Base-by-base conservation (phyloP, 1,140 invertebrate species). In the Probaryconus sp. region DNA sequence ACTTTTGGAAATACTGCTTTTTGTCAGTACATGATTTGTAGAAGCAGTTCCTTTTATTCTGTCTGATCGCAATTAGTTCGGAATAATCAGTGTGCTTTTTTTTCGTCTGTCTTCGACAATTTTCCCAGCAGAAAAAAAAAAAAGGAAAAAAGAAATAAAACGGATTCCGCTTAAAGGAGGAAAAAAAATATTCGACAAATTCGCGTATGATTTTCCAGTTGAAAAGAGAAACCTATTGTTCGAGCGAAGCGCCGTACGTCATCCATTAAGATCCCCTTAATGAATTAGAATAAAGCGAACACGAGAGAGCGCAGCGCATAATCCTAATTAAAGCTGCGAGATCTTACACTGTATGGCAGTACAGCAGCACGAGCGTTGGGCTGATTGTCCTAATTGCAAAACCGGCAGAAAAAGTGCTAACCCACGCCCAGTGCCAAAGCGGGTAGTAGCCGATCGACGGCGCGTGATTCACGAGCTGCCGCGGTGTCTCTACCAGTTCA, bases 371-470 rank as follows among this genome's bases (percentile, higher is more conserved):
- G 67, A 76, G 55, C 65, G 60, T 65, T 37, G 45, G 42, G 55
- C 67, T 70, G 73, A 76, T 76, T 76, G 73, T 71, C 67, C 73
- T 76, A 76, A 76, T 76, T 76, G 73, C 73, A 71, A 50, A 68
- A 63, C 67, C 60, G 43, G 24, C 17, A 35, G 37, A 56, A 76
- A 76, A 71, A 76, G 48, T 51, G 48, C 42, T 56, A 71, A 71
- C 61, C 73, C 61, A 71, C 67, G 67, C 61, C 73, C 67, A 67
- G 43, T 14, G 33, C 60, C 48, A 40, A 60, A 67, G 70, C 60
- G 72, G 37, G 21, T 51, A 69, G 40, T 64, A 35, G 42, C 56
- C 64, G 64, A 76, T 65, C 60, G 65, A 76, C 65, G 70, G 60
- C 65, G 56, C 65, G 73, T 70, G 73, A 76, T 76, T 76, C 73